Base-by-base conservation (phyloP, 2,113 vertebrate genomes). In the Smithornis capensis region DNA sequence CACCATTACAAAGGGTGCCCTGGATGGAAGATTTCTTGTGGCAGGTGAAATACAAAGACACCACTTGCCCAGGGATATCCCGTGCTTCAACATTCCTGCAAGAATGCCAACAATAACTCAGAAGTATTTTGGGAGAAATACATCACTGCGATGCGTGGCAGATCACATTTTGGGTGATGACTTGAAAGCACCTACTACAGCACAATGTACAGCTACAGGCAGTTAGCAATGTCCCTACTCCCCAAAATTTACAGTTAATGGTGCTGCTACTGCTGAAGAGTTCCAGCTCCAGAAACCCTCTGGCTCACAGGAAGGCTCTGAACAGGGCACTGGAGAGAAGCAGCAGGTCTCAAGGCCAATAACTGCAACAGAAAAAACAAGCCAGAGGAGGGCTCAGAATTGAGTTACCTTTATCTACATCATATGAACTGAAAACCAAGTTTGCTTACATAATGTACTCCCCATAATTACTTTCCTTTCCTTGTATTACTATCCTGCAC, bases 261-360 rank as follows among this genome's bases (percentile, higher is more conserved):
- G 31, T 7, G 10, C 38, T 79, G 33, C 62, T 56, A 21, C 9
- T 59, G 29, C 57, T 56, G 53, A n/a, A n/a, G n/a, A n/a, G n/a
- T n/a, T 22, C 18, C 29, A 38, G 8, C 16, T 6, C 37, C 1
- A 68, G 15, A 42, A 62, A 18, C 15, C 9, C 10, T 35, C 31
- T 27, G 33, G 15, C 28, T 56, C 52, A 5, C 1, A 64, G 19
- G 19, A 76, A 40, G 52, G 37, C 24, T 80, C 57, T 38, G 8
- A 44, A 56, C 0, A 2, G n/a, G 23, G 7, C 21, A 19, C 16
- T 1, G 1, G 9, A 38, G 44, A 55, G n/a, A 84, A 92, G 40
- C 79, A 73, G 50, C 19, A 17, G 17, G 1, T 50, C 35, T 68
- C 0, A 0, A 35, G 69, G 53, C 35, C 52, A n/a, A 44, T 12